Percentiles rank a stretch among this genome's conserved stretches.
Evolutionary conservation across 1,140 invertebrate genomes (phyloP).

Genomic region (Drosophila triauraria): DNA sequence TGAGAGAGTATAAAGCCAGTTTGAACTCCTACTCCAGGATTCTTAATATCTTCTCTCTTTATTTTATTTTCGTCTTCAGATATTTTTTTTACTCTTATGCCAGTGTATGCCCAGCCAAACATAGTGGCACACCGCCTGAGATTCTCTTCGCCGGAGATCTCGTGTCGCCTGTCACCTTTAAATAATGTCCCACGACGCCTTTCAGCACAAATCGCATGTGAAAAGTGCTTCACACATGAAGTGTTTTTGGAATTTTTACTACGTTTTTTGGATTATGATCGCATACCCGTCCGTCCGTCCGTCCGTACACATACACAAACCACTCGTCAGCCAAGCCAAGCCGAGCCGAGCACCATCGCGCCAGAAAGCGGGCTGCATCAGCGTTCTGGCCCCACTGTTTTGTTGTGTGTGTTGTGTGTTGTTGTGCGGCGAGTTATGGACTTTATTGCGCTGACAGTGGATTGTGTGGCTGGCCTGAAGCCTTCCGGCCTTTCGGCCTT

Average conservation of each 20-base stretch:
- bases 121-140: slow-evolving; percentile 49
- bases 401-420: slow-evolving; percentile 21
- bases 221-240: slow-evolving; percentile 81
- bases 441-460: slow-evolving; percentile 55
- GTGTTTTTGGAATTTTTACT: slow-evolving; percentile 66
- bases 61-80: background rate
- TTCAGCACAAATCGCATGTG: slow-evolving; percentile 84
- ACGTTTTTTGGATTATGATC: slow-evolving; percentile 73
- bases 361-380: slow-evolving; percentile 27
- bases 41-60: no score
- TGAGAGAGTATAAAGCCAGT: background rate
- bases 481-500: slow-evolving; percentile 28
- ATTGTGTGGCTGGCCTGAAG: slow-evolving; percentile 29
- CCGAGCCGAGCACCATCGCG: slow-evolving; percentile 8
- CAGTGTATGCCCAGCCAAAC: slow-evolving; percentile 28
- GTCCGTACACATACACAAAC: slow-evolving; percentile 24
- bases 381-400: slow-evolving; percentile 19
- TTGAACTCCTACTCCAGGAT: background rate
- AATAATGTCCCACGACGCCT: slow-evolving; percentile 82
- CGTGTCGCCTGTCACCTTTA: slow-evolving; percentile 79
- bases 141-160: slow-evolving; percentile 66
- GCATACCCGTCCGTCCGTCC: slow-evolving; percentile 35
- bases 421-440: slow-evolving; percentile 46
- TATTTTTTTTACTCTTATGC: background rate
- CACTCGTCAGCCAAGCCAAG: slow-evolving; percentile 27